phyloP scores from a whole-genome alignment of 1,140 invertebrate species.

The Lepidostoma basale region DNA sequence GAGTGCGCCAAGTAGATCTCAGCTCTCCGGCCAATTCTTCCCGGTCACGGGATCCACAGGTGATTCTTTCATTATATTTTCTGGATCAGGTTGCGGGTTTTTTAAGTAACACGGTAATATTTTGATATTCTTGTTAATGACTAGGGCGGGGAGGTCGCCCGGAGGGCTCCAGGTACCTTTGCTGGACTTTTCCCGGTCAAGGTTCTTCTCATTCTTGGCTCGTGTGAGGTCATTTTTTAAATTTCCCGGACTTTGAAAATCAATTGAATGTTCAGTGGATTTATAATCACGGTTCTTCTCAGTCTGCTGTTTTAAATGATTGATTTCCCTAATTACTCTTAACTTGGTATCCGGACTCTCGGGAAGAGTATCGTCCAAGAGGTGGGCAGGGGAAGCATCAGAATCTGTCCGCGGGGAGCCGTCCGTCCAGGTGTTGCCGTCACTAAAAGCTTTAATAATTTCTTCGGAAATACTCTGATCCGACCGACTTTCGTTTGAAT shows the following conservation, averaged over 20 bases:
- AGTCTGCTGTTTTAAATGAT: slow-evolving; percentile 18
- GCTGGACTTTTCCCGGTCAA: not conserved
- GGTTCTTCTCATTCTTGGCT: slow-evolving; percentile 1
- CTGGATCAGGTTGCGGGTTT: too few species aligned
- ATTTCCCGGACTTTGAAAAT: not conserved
- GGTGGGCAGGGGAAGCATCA: slow-evolving; percentile 4
- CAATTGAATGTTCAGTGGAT: not conserved
- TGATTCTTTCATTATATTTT: too few species aligned
- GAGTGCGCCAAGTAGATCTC: too few species aligned
- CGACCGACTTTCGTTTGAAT: not conserved
- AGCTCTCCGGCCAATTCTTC: slow-evolving; percentile 17
- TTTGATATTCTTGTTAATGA: slow-evolving; percentile 15
- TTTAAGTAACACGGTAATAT: slow-evolving; percentile 7
- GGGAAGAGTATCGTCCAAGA: slow-evolving; percentile 23
- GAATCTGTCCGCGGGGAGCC: not conserved
- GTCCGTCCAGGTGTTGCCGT: not conserved
- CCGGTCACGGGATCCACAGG: too few species aligned
- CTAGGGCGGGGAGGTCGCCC: slow-evolving; percentile 7
- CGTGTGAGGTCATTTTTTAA: not conserved
- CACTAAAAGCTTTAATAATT: slow-evolving; percentile 25
- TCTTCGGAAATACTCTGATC: slow-evolving; percentile 40
- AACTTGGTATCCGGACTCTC: slow-evolving; percentile 21
- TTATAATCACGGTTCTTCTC: not conserved
- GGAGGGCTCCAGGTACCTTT: slow-evolving; percentile 3
- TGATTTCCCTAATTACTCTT: slow-evolving; percentile 17